A percentile compares a stretch with the other conserved stretches of the same genome.
These are phyloP conservation scores for Spheniscus humboldti DNA, from an alignment of 2,797 vertebrate species.

Conservation along the genomic window DNA sequence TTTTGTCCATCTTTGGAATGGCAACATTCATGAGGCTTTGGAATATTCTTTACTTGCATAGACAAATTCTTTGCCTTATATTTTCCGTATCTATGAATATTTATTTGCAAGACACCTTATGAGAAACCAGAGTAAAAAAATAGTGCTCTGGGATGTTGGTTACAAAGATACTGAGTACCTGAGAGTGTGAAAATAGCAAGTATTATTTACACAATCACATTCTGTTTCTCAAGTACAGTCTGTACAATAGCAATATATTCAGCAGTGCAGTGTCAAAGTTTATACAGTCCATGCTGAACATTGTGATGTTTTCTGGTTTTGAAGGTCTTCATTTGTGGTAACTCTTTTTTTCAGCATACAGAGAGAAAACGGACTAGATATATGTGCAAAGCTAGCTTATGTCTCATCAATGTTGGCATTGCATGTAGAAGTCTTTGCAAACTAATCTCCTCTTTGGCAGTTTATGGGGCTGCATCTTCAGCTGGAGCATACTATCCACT, in stretches of 20 bases:
- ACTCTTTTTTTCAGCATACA: background rate
- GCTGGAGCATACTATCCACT: background rate
- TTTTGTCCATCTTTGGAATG: background rate
- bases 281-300: background rate
- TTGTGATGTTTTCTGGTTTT: background rate
- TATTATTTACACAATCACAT: background rate
- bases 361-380: background rate
- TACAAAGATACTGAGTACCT: background rate
- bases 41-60: background rate
- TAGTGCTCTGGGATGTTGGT: background rate
- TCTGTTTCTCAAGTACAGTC: background rate
- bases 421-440: background rate
- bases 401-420: background rate
- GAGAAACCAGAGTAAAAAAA: background rate
- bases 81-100: background rate
- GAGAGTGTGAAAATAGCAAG: background rate
- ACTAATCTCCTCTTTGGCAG: background rate
- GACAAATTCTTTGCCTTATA: background rate
- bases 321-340: background rate
- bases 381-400: background rate
- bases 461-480: background rate
- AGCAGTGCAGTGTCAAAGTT: background rate
- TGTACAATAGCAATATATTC: background rate
- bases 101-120: background rate
- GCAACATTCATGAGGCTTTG: background rate